These are phyloP conservation scores for Campylorhamphus procurvoides DNA, from an alignment of 2,113 vertebrate genomes.

Conservation along the genomic window DNA sequence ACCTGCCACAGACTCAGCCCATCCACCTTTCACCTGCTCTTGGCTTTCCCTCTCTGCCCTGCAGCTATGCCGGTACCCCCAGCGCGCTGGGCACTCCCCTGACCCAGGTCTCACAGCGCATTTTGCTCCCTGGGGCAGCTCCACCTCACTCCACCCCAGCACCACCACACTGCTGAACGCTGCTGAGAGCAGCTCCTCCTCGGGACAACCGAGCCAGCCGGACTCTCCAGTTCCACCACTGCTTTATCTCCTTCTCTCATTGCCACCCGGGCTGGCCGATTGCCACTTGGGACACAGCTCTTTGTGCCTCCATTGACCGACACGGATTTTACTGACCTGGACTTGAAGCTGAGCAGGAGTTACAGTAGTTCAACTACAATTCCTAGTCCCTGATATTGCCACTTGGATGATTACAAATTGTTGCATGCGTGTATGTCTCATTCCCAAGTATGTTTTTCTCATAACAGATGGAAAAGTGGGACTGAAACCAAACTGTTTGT, in stretches of 20 bases:
- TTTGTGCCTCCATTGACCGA: background rate
- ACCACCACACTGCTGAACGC: background rate
- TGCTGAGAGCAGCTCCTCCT: background rate
- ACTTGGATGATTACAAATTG: background rate
- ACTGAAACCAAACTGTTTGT: background rate
- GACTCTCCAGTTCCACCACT: background rate
- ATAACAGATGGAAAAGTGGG: background rate
- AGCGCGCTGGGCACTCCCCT: background rate
- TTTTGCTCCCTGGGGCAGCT: background rate
- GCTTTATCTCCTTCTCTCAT: background rate
- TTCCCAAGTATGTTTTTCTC: background rate
- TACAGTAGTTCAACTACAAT: background rate
- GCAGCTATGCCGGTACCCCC: background rate
- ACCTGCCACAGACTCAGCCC: background rate
- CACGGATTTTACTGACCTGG: background rate
- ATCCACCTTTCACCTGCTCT: constrained; percentile 39
- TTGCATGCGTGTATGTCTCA: background rate
- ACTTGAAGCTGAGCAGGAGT: background rate
- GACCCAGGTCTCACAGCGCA: constrained; percentile 33
- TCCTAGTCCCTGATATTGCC: background rate
- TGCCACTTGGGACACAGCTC: background rate
- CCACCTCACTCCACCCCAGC: background rate
- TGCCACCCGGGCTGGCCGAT: background rate
- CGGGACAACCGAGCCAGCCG: background rate
- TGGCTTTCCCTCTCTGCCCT: background rate